These are phyloP conservation scores for Rhinolophus ferrumequinum DNA, from an alignment of 2,113 vertebrate species.

Conservation along the genomic window DNA sequence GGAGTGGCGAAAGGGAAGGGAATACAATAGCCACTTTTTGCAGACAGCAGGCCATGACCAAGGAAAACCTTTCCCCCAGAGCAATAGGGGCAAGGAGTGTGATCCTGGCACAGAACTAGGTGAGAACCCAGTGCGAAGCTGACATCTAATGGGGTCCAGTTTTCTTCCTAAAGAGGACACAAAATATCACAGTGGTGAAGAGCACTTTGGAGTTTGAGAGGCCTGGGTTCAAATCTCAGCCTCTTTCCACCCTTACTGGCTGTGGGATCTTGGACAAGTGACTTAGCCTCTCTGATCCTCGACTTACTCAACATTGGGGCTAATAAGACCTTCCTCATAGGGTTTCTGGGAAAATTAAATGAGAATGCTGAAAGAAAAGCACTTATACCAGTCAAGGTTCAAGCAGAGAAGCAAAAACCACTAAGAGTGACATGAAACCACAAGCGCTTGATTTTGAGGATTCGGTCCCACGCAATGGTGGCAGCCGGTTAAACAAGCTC, in stretches of 20 bases:
- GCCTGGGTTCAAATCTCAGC: background rate
- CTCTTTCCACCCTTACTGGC: background rate
- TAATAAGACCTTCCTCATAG: background rate
- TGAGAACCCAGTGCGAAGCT: background rate
- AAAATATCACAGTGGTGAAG: background rate
- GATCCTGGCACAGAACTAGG: background rate
- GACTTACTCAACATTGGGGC: background rate
- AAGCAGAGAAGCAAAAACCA: background rate
- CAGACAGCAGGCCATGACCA: background rate
- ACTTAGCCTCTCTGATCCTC: background rate
- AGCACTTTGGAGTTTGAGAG: background rate
- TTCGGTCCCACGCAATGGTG: background rate
- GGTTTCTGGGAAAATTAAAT: background rate
- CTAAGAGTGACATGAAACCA: background rate
- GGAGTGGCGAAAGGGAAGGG: background rate
- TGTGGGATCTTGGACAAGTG: background rate
- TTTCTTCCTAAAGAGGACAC: background rate
- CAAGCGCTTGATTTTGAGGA: background rate
- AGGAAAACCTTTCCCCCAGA: background rate
- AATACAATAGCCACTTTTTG: background rate
- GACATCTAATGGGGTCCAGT: background rate
- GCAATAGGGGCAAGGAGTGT: accelerated
- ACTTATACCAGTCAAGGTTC: background rate
- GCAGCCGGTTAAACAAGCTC: background rate
- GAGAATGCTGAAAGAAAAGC: background rate